These are phyloP conservation scores for Neopipo cinnamomea DNA, from an alignment of 2,113 vertebrate genomes.

Conservation along the genomic window DNA sequence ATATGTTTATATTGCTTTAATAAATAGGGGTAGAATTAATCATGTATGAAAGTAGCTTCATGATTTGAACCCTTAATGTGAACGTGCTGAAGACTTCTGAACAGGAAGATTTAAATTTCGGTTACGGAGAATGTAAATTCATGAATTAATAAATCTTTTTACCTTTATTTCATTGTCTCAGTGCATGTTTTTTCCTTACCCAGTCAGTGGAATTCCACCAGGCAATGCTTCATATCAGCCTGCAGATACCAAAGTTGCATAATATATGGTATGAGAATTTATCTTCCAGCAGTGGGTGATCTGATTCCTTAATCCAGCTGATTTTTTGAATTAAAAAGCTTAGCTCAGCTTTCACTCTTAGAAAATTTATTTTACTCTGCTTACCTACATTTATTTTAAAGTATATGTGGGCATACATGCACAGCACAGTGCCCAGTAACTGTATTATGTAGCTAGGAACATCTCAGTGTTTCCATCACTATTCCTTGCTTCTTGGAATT, in stretches of 20 bases:
- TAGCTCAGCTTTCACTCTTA: background rate
- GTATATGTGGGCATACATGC: background rate
- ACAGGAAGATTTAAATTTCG: background rate
- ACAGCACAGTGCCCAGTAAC: background rate
- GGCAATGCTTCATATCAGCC: background rate
- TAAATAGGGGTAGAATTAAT: background rate
- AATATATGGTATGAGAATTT: constrained; percentile 1
- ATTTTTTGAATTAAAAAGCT: constrained; percentile 32
- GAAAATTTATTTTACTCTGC: constrained; percentile 22
- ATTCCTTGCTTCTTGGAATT: background rate
- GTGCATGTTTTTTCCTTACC: background rate
- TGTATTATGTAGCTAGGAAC: background rate
- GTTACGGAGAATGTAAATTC: background rate
- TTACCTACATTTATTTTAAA: constrained; percentile 27
- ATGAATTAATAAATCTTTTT: background rate
- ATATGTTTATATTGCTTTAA: background rate
- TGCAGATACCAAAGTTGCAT: background rate
- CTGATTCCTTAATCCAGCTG: constrained; percentile 4
- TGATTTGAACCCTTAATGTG: background rate
- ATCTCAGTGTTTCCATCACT: background rate
- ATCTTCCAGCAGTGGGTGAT: background rate
- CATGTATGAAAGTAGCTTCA: background rate
- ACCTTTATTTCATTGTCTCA: background rate
- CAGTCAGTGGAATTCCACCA: background rate
- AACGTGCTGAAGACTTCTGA: background rate